Percentiles rank a stretch among this genome's conserved stretches.
Conservation (phyloP, 2,113 vertebrate genomes). For the Conger conger region DNA sequence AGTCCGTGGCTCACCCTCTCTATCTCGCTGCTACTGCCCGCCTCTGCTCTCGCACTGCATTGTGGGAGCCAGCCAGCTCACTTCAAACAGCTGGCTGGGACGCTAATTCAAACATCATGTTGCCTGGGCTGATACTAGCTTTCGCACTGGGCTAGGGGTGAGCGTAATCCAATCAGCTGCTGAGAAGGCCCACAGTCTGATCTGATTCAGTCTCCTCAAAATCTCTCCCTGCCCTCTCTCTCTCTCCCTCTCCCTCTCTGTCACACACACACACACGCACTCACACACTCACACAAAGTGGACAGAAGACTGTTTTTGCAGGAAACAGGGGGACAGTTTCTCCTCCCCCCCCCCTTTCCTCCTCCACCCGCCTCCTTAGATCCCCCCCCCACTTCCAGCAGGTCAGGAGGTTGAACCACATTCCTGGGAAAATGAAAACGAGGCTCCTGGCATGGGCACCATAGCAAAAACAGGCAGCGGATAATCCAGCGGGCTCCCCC, state of each 20-base stretch:
- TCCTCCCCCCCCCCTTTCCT: background rate
- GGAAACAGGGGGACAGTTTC: background rate
- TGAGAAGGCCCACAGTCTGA: slow-evolving; percentile 20
- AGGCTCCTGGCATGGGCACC: slow-evolving; percentile 12
- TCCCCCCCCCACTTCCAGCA: background rate
- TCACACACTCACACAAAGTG: background rate
- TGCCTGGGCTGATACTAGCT: slow-evolving; percentile 30
- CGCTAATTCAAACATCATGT: slow-evolving; percentile 41
- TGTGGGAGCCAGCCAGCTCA: slow-evolving; percentile 24
- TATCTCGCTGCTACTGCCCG: background rate
- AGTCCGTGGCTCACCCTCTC: background rate
- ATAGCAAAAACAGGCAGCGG: slow-evolving; percentile 23
- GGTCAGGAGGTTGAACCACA: slow-evolving; percentile 48
- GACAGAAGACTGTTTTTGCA: background rate
- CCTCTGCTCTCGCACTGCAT: slow-evolving; percentile 18
- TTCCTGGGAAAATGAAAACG: slow-evolving; percentile 50
- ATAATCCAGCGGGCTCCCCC: background rate
- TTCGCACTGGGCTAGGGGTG: slow-evolving; percentile 29
- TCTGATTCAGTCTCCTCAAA: background rate
- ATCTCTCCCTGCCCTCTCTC: too few relatives aligned
- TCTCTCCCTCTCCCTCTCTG: background rate
- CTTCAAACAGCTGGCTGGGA: slow-evolving; percentile 33
- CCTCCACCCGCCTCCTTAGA: background rate
- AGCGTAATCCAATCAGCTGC: slow-evolving; percentile 27
- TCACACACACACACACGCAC: background rate